Base-by-base conservation (phyloP, 2,888 invertebrate species). In the Caradrina kadenii region DNA sequence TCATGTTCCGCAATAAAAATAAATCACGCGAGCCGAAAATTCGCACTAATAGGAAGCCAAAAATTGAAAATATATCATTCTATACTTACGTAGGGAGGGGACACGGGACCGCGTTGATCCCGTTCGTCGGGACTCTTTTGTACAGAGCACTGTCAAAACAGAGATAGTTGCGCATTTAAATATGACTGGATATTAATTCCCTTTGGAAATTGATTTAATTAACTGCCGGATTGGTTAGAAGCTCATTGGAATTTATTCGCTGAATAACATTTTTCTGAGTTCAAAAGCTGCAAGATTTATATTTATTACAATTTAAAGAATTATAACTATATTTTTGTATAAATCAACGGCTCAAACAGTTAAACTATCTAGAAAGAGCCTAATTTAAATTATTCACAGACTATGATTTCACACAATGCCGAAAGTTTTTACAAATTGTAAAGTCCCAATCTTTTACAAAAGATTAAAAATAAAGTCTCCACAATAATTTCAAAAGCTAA, bases 61-160 rank as follows among this genome's bases (percentile, higher is more conserved):
- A 95, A 94, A 94, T 95, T 94, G 94, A 94, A 94, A 93, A 94
- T 94, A 93, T 94, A 95, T 95, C 92, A 93, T 92, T 49, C 88
- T 87, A 86, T 86, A 81, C 84, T 80, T 82, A 83, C 86, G 89
- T 88, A 89, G 92, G 92, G 93, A 89, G 89, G 88, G 86, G 87
- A 82, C 76, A 80, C 83, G 84, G 77, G 80, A 82, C 82, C 83
- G 85, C 85, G 87, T 85, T 90, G 90, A 91, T 93, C 81, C 81
- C 69, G 90, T 89, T 89, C 87, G 85, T 83, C 77, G 86, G 86
- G 80, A 80, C 86, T 83, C 87, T 88, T 89, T 91, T 91, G 89
- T 91, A 90, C 89, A 90, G 92, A 89, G 89, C 84, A 89, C 93
- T 94, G 93, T 87, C 89, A 93, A 90, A 93, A 94, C 93, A 94